Evolutionary conservation across 2,113 vertebrate species (phyloP), one percentile per base, ranked within the genome.

Genomic region (Pongo abelii): DNA sequence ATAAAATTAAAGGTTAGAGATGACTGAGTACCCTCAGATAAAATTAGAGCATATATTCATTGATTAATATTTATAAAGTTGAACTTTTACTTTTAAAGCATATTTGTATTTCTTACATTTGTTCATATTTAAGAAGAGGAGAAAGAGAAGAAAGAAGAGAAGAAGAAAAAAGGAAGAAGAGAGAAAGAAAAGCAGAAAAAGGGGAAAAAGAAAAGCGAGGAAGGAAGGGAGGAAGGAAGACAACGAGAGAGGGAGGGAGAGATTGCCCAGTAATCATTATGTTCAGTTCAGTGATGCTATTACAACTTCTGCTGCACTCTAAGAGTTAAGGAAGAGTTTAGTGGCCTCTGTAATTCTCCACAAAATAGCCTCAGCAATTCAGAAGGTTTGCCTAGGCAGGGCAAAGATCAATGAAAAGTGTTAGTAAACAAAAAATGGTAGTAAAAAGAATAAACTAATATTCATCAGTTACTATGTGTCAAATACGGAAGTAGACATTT

Each of bases 91-190:
- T 55, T 81, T 92, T 32, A 77, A 74, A 61, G 22, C 84, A 1
- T 77, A 2, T 84, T 79, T 94, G 0, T 50, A 75, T 92, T 89
- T 57, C 72, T 90, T 74, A 83, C 74, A 40, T 57, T 75, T 96
- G 2, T 16, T 94, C 10, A 80, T 84, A 80, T 81, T 80, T 1
- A 22, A 38, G 3, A n/a, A 25, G 14, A 50, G 38, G 50, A n/a
- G 17, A 30, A 61, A 32, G 46, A 8, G 17, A 5, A 35, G 17
- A 1, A 38, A 67, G 43, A 30, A 89, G 17, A 22, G 14, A 59
- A 8, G 8, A 50, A 38, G 3, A 43, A 25, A 32, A 80, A 55
- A n/a, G 22, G 8, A 18, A 13, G 30, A 32, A 72, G 35, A 23
- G 30, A 77, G 17, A 46, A 64, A 67, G 90, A 6, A 59, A 40